A percentile compares a stretch with the other conserved stretches of the same genome.
These are phyloP conservation scores for Pollenia griseotomentosa DNA, from an alignment of 2,888 invertebrate species.

Conservation along the genomic window DNA sequence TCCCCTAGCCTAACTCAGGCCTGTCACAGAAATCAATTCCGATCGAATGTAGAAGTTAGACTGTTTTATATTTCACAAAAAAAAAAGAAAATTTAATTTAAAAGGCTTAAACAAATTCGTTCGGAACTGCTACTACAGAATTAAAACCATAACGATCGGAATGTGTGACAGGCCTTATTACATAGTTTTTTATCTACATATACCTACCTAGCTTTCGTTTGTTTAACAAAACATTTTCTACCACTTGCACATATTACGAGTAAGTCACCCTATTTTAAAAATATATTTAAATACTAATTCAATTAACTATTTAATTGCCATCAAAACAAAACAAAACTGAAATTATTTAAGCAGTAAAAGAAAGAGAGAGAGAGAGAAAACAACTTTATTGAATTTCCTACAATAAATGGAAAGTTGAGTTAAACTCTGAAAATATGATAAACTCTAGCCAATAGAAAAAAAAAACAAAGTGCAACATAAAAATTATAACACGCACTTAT, in stretches of 20 bases:
- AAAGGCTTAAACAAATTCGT: too few species aligned
- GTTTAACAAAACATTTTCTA: neutral
- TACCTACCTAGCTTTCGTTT: slow-evolving; percentile 3
- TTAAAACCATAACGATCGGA: too few species aligned
- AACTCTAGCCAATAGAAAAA: slow-evolving; percentile 55
- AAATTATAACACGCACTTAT: slow-evolving; percentile 67
- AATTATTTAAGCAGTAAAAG: neutral
- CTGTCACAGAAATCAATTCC: too few species aligned
- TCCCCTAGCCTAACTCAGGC: too few species aligned
- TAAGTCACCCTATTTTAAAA: slow-evolving; percentile 10
- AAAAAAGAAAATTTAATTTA: too few species aligned
- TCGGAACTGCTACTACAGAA: too few species aligned
- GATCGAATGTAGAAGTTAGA: too few species aligned
- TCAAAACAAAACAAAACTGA: slow-evolving; percentile 6
- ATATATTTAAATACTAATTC: slow-evolving; percentile 19
- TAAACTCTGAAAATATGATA: slow-evolving; percentile 48
- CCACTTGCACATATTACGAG: neutral
- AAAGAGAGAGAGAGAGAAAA: neutral
- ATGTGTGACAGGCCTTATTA: neutral
- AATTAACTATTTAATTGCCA: slow-evolving; percentile 55
- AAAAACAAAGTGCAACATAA: slow-evolving; percentile 20
- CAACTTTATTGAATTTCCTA: slow-evolving; percentile 59
- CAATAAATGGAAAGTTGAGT: slow-evolving; percentile 68
- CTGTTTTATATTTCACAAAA: too few species aligned
- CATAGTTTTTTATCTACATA: neutral